Percentiles rank a stretch among this genome's conserved stretches.
Evolutionary conservation across 1,140 invertebrate genomes (phyloP).

Genomic region (Polypedilum pembai): DNA sequence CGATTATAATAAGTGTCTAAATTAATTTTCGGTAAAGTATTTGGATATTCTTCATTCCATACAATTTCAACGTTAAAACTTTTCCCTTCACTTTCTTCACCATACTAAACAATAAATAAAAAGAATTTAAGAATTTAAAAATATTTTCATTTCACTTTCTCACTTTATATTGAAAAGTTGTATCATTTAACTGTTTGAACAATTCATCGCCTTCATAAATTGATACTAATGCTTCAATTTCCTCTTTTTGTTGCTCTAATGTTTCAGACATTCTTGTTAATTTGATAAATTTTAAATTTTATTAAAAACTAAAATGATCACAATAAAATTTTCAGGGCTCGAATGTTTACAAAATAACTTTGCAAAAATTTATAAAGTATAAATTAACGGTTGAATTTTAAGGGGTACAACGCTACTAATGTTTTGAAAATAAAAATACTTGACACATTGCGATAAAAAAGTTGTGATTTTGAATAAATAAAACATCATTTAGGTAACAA

Average conservation of each 20-base stretch:
- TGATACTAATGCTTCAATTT: conserved; percentile 81
- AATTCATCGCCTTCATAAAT: conserved; percentile 89
- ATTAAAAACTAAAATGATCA: neutral
- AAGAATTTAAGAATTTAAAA: conserved; percentile 30
- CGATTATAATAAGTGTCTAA: conserved; percentile 92
- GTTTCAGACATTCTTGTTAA: conserved; percentile 47
- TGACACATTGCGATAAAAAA: neutral
- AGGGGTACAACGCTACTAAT: neutral
- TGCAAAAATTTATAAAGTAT: neutral
- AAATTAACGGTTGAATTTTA: neutral
- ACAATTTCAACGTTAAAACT: conserved; percentile 81
- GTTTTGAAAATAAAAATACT: neutral
- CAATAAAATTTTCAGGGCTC: neutral
- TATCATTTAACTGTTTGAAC: conserved; percentile 72
- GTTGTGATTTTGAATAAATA: no score
- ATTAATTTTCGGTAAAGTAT: conserved; percentile 70
- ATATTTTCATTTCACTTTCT: conserved; percentile 30
- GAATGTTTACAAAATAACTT: neutral
- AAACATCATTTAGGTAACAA: no score
- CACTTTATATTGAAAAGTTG: conserved; percentile 87
- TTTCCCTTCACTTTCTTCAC: conserved; percentile 67
- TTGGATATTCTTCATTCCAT: conserved; percentile 81
- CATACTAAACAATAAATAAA: conserved; percentile 58
- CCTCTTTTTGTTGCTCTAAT: conserved; percentile 70
- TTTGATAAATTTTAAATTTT: neutral